Conservation (phyloP, 2,888 invertebrate species). For the Drosophila villosipedis region DNA sequence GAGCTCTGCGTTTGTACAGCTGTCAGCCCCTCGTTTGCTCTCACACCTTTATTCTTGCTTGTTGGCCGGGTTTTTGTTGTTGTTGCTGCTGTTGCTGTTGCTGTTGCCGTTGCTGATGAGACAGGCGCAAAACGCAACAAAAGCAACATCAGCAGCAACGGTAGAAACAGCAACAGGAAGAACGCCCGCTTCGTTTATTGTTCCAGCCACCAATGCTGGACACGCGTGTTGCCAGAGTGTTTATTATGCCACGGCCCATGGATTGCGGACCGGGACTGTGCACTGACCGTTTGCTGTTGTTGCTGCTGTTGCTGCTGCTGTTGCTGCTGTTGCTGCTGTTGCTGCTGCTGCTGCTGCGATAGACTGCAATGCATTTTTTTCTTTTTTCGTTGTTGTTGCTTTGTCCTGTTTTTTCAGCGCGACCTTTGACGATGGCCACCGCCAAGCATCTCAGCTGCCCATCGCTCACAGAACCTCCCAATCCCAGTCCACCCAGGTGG, state of each 20-base stretch:
- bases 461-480: not conserved
- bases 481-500: not conserved
- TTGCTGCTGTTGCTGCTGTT: not conserved
- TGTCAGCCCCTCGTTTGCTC: constrained; percentile 65
- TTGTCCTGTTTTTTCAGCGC: constrained; percentile 13
- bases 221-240: constrained; percentile 56
- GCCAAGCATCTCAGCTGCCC: constrained; percentile 69
- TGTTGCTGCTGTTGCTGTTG: constrained; percentile 6
- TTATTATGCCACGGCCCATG: constrained; percentile 57
- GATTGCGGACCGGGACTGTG: constrained; percentile 33
- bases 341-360: not conserved
- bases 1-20: constrained; percentile 73
- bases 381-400: not conserved
- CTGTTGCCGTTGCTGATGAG: constrained; percentile 23
- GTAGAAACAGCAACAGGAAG: constrained; percentile 25
- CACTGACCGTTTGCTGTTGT: constrained; percentile 13
- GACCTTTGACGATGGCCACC: constrained; percentile 36
- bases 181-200: constrained; percentile 53
- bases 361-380: constrained; percentile 35
- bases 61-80: constrained; percentile 9
- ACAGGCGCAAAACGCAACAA: constrained; percentile 23
- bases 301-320: constrained; percentile 1
- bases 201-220: constrained; percentile 50
- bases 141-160: constrained; percentile 23
- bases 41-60: constrained; percentile 36